phyloP scores from a whole-genome alignment of 2,797 vertebrate species.

The Clarias pachynema region DNA sequence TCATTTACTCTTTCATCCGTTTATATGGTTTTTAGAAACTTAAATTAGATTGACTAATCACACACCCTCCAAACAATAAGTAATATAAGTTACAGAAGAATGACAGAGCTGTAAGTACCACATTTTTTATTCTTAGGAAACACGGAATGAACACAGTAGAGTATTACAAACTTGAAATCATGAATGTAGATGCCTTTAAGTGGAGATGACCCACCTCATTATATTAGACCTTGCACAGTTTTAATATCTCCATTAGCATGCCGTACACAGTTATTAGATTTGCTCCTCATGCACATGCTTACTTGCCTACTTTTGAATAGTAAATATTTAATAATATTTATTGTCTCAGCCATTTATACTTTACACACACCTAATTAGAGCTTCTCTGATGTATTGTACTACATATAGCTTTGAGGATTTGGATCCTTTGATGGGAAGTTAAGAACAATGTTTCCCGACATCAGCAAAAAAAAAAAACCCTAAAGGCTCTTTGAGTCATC shows the following conservation, averaged over 20 bases:
- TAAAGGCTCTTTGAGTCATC: conserved; percentile 14
- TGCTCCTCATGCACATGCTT: not conserved
- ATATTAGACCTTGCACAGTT: not conserved
- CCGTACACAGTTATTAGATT: not conserved
- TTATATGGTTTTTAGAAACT: not conserved
- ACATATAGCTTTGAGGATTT: conserved; percentile 4
- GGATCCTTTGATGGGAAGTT: not conserved
- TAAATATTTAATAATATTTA: not conserved
- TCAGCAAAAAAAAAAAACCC: conserved; percentile 2
- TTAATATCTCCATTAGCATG: not conserved
- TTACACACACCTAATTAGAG: not conserved
- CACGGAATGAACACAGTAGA: not conserved
- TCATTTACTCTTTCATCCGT: not conserved
- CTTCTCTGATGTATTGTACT: not conserved
- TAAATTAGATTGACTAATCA: not conserved
- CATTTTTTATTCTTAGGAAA: not conserved
- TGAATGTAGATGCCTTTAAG: not conserved
- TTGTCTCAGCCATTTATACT: not conserved
- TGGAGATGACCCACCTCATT: too few relatives aligned
- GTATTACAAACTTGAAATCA: not conserved
- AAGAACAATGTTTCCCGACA: not conserved
- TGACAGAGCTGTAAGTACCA: not conserved
- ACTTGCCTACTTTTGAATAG: not conserved
- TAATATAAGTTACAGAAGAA: not conserved
- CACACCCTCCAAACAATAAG: not conserved